phyloP scores from a whole-genome alignment of 2,113 vertebrate species.

The Otocyon megalotis region DNA sequence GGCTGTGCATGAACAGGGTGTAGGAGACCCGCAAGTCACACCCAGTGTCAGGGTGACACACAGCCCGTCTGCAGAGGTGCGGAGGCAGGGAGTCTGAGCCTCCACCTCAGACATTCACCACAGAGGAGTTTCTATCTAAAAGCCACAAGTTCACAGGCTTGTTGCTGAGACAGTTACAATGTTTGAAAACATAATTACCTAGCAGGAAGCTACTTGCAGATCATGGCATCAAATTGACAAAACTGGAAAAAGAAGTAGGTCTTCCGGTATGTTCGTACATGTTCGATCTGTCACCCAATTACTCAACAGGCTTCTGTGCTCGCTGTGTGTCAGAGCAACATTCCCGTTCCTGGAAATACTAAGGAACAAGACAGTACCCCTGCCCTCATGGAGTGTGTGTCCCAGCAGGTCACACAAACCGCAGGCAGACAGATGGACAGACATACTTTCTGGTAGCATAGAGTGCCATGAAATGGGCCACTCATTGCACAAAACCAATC shows the following conservation, averaged over 20 bases:
- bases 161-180: neutral
- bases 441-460: rapidly evolving
- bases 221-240: neutral
- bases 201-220: neutral
- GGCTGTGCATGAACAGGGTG: neutral
- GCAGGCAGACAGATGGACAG: neutral
- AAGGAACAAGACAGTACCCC: neutral
- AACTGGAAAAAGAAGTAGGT: neutral
- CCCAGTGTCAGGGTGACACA: neutral
- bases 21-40: neutral
- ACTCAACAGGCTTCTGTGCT: rapidly evolving
- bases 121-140: neutral
- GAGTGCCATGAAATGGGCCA: rapidly evolving
- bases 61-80: no score
- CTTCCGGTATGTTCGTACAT: rapidly evolving
- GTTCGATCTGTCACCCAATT: rapidly evolving
- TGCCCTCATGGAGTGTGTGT: rapidly evolving
- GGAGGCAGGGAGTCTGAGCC: rapidly evolving
- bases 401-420: rapidly evolving
- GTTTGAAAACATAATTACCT: neutral
- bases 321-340: neutral
- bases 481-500: neutral
- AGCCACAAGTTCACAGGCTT: neutral
- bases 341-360: neutral
- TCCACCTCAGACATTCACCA: neutral